A percentile compares a stretch with the other conserved stretches of the same genome.
Conservation (phyloP, 2,797 vertebrate species). For the Manis javanica region DNA sequence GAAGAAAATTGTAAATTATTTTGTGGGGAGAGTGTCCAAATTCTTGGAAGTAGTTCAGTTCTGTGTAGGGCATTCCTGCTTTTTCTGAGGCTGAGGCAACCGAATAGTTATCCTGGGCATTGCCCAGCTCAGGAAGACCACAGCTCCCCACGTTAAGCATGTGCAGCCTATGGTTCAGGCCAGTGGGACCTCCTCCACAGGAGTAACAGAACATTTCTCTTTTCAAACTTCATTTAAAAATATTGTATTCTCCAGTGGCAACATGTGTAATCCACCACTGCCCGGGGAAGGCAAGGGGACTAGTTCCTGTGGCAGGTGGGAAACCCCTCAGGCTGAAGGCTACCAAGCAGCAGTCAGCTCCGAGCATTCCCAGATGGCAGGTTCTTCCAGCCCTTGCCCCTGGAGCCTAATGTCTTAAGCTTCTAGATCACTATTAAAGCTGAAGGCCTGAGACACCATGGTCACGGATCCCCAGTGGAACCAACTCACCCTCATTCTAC, state of each 20-base stretch:
- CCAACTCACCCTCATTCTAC: not conserved
- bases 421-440: not conserved
- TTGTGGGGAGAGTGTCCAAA: not conserved
- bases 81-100: not conserved
- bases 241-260: not conserved
- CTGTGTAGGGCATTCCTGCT: not conserved
- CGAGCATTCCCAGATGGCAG: not conserved
- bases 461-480: not conserved
- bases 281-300: not conserved
- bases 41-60: not conserved
- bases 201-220: not conserved
- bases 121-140: not conserved
- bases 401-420: not conserved
- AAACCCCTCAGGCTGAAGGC: not conserved
- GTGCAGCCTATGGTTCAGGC: accelerated
- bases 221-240: not conserved
- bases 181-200: not conserved
- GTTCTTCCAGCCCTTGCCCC: not conserved
- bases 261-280: not conserved
- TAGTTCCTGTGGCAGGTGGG: not conserved
- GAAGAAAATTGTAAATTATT: not conserved
- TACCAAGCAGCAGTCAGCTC: not conserved
- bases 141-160: not conserved
- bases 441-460: not conserved
- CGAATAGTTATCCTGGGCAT: not conserved